phyloP scores from a whole-genome alignment of 2,113 vertebrate species.

The Merops nubicus region DNA sequence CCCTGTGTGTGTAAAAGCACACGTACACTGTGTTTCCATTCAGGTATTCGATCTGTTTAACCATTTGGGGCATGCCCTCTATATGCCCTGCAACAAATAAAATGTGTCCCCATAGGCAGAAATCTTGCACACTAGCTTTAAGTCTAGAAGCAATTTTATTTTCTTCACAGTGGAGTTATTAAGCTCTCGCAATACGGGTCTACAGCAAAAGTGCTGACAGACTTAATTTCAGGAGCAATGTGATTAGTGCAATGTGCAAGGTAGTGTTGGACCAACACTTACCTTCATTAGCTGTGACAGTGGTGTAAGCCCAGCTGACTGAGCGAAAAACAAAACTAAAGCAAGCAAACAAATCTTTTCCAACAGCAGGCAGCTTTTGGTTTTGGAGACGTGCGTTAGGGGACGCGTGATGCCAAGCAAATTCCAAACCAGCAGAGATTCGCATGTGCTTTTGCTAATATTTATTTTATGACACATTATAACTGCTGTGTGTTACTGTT shows the following conservation, averaged over 20 bases:
- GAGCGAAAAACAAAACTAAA: background rate
- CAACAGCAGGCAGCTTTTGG: background rate
- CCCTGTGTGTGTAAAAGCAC: background rate
- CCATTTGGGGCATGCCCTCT: background rate
- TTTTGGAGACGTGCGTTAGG: background rate
- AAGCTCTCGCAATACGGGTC: constrained; percentile 40
- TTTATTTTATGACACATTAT: constrained; percentile 72
- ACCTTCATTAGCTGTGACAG: constrained; percentile 67
- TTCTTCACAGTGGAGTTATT: constrained; percentile 71
- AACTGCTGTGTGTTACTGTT: constrained; percentile 18
- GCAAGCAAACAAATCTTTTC: background rate
- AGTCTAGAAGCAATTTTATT: constrained; percentile 75
- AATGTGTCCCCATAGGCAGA: background rate
- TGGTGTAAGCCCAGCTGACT: background rate
- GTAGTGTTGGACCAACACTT: background rate
- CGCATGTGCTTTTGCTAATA: constrained; percentile 11
- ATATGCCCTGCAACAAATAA: background rate
- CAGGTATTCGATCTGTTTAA: background rate
- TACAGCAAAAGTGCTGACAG: constrained; percentile 48
- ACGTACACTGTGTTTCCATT: fast-evolving
- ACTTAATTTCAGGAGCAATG: constrained; percentile 25
- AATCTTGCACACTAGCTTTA: constrained; percentile 29
- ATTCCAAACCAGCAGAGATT: background rate
- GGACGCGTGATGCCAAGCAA: background rate
- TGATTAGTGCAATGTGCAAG: constrained; percentile 29